phyloP scores from a whole-genome alignment of 1,140 invertebrate genomes.

The Drosophila gunungcola region DNA sequence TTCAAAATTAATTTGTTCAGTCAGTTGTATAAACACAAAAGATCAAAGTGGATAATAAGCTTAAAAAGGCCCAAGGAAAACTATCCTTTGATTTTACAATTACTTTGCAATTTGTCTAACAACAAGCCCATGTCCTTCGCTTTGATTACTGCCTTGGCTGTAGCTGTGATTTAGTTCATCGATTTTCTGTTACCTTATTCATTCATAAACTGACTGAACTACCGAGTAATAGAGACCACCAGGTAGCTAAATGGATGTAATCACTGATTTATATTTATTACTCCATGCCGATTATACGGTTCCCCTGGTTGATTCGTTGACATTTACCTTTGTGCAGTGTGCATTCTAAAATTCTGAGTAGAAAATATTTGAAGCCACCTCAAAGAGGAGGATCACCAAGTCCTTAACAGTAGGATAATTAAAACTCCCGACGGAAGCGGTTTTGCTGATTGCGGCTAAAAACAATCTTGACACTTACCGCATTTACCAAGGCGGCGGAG shows the following conservation, averaged over 20 bases:
- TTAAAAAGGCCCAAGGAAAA: not conserved
- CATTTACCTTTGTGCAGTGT: not conserved
- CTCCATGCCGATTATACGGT: not conserved
- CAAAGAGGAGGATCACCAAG: not conserved
- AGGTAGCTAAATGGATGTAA: constrained; percentile 18
- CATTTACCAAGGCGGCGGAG: constrained; percentile 52
- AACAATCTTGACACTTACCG: constrained; percentile 36
- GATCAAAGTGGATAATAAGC: not conserved
- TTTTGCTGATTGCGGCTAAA: constrained; percentile 1
- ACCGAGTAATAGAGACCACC: constrained; percentile 17
- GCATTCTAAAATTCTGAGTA: not conserved
- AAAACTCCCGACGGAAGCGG: not conserved
- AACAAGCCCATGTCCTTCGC: not conserved
- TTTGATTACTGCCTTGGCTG: not conserved
- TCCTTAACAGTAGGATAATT: not conserved
- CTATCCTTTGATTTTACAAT: not conserved
- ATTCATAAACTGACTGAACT: constrained; percentile 9
- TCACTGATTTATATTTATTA: constrained; percentile 2
- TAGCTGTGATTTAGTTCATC: not conserved
- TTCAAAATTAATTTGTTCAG: too few relatives aligned
- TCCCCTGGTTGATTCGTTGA: not conserved
- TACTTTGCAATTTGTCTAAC: not conserved
- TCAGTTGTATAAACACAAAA: too few relatives aligned
- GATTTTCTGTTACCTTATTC: constrained; percentile 12
- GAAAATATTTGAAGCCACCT: not conserved